Evolutionary conservation across 2,113 vertebrate genomes (phyloP).

Genomic region (Dinomys branickii): DNA sequence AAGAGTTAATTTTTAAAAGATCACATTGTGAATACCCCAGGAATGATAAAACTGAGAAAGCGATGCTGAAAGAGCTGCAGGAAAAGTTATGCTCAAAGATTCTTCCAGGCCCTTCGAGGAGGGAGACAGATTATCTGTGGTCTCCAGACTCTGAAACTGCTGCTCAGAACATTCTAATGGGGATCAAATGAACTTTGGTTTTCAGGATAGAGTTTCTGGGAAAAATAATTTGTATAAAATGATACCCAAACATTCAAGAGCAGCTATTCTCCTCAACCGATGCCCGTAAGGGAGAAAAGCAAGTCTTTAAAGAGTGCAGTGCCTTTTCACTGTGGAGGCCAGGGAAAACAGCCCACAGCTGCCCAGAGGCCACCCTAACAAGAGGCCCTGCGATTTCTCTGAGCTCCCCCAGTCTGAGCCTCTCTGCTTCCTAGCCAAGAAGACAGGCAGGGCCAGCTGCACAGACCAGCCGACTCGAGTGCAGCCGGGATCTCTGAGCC

Average conservation of each 20-base stretch:
- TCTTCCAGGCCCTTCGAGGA: neutral
- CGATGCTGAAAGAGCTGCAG: neutral
- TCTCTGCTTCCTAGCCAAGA: slow-evolving; percentile 83
- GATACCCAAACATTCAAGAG: neutral
- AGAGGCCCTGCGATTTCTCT: slow-evolving; percentile 72
- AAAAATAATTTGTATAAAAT: slow-evolving; percentile 12
- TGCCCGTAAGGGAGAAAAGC: neutral
- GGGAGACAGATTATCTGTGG: neutral
- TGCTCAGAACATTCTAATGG: neutral
- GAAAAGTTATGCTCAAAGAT: neutral
- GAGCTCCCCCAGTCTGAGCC: slow-evolving; percentile 83
- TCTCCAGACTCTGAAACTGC: neutral
- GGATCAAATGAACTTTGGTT: neutral
- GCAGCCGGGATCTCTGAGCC: slow-evolving; percentile 74
- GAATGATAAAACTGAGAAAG: neutral
- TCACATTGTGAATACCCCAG: neutral
- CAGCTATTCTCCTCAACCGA: neutral
- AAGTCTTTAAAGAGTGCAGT: neutral
- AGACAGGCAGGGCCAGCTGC: slow-evolving; percentile 82
- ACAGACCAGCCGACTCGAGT: slow-evolving; percentile 73
- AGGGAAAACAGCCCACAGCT: slow-evolving; percentile 53
- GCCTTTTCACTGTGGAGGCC: neutral
- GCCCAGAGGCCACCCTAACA: slow-evolving; percentile 11
- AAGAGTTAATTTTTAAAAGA: slow-evolving; percentile 34
- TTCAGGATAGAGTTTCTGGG: neutral